Conservation (phyloP, 2,888 invertebrate species). For the Drosophila affinis region DNA sequence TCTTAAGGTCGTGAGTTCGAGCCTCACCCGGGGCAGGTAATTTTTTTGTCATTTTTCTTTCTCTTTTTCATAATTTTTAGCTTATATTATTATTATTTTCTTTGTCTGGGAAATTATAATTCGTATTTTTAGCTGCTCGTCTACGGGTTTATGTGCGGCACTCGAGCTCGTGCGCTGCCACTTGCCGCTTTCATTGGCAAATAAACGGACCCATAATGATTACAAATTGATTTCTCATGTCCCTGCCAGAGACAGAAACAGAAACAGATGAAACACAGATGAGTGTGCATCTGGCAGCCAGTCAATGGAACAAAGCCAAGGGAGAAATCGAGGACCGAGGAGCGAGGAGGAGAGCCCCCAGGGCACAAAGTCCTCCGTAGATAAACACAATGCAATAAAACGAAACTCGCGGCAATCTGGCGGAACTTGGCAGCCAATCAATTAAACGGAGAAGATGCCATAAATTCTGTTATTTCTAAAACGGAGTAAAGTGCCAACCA, state of each 20-base stretch:
- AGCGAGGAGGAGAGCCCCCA: background rate
- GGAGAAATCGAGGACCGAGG: constrained; percentile 3
- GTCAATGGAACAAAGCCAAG: constrained; percentile 56
- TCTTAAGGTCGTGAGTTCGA: constrained; percentile 84
- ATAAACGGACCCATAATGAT: constrained; percentile 55
- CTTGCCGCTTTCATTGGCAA: constrained; percentile 46
- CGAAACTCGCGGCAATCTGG: constrained; percentile 68
- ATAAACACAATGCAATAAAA: constrained; percentile 59
- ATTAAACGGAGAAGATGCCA: constrained; percentile 71
- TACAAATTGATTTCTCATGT: constrained; percentile 71
- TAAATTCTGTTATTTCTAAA: constrained; percentile 70
- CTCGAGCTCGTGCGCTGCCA: constrained; percentile 6
- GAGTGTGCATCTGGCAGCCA: constrained; percentile 60
- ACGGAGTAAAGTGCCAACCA: constrained; percentile 34
- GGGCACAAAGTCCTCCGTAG: background rate
- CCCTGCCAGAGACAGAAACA: constrained; percentile 27
- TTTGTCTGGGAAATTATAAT: background rate
- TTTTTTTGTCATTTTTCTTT: constrained; percentile 31
- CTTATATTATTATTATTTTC: background rate
- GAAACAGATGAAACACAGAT: background rate
- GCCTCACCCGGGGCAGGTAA: constrained; percentile 82
- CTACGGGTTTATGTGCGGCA: background rate
- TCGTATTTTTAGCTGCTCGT: constrained; percentile 7
- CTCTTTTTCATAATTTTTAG: background rate
- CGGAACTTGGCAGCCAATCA: constrained; percentile 64